A percentile compares a stretch with the other conserved stretches of the same genome.
phyloP scores from a whole-genome alignment of 2,113 vertebrate genomes.

The Oreotrochilus melanogaster region DNA sequence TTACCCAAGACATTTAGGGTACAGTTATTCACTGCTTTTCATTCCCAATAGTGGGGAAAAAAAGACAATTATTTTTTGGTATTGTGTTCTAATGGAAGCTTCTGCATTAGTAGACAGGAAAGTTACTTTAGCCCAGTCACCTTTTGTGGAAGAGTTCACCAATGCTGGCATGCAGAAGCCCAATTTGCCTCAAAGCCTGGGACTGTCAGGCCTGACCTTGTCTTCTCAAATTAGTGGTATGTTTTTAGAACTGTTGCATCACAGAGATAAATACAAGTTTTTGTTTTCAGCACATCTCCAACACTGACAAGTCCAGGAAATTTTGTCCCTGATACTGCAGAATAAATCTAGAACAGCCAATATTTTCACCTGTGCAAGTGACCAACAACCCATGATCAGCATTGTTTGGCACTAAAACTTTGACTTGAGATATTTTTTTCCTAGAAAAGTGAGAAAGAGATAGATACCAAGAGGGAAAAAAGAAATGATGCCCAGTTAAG shows the following conservation, averaged over 20 bases:
- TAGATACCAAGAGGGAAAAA: neutral
- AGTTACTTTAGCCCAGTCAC: neutral
- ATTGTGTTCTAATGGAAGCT: neutral
- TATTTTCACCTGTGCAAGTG: constrained; percentile 2
- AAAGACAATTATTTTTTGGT: neutral
- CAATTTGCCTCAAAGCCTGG: neutral
- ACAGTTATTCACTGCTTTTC: neutral
- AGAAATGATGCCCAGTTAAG: constrained; percentile 15
- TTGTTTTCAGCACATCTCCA: neutral
- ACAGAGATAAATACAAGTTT: neutral
- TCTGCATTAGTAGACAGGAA: neutral
- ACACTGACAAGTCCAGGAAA: constrained; percentile 43
- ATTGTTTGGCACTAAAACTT: neutral
- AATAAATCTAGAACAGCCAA: neutral
- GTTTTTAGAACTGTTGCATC: neutral
- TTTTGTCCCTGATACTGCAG: neutral
- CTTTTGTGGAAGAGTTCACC: neutral
- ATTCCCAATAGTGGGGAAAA: neutral
- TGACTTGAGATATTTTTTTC: neutral
- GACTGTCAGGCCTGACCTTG: neutral
- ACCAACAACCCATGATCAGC: neutral
- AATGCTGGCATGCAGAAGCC: neutral
- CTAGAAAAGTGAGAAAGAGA: neutral
- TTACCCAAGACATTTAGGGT: neutral
- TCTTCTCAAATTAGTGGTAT: neutral